Percentiles rank a stretch among this genome's conserved stretches.
phyloP scores from a whole-genome alignment of 2,888 invertebrate genomes.

The Zeuzera pyrina region DNA sequence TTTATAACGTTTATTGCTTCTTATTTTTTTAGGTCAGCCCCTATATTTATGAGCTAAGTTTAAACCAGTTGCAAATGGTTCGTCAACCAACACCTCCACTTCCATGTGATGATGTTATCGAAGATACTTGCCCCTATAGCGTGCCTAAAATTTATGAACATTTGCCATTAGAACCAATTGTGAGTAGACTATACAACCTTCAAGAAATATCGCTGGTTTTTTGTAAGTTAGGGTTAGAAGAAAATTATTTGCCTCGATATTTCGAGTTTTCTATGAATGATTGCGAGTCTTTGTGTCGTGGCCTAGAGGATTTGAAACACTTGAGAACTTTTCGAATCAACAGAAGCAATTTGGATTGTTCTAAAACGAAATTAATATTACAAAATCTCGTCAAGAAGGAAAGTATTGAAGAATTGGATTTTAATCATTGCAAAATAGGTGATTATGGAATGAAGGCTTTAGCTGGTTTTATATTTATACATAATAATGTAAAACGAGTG shows the following conservation, averaged over 20 bases:
- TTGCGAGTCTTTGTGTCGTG: slow-evolving; percentile 70
- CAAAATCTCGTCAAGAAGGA: slow-evolving; percentile 64
- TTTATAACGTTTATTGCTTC: slow-evolving; percentile 4
- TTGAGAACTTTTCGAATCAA: slow-evolving; percentile 72
- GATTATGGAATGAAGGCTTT: slow-evolving; percentile 76
- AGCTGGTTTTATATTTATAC: slow-evolving; percentile 67
- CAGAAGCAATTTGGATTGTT: slow-evolving; percentile 73
- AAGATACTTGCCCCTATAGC: slow-evolving; percentile 50
- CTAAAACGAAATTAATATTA: slow-evolving; percentile 71
- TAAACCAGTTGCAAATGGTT: slow-evolving; percentile 69
- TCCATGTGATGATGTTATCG: slow-evolving; percentile 33
- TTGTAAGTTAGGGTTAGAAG: slow-evolving; percentile 58
- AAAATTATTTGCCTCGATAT: slow-evolving; percentile 70
- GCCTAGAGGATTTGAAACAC: slow-evolving; percentile 53
- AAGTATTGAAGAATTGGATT: slow-evolving; percentile 72
- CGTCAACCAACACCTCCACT: slow-evolving; percentile 56
- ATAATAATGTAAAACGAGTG: slow-evolving; percentile 58
- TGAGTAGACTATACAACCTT: slow-evolving; percentile 65
- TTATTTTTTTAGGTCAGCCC: slow-evolving; percentile 49
- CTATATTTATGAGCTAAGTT: slow-evolving; percentile 59
- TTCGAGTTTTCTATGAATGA: slow-evolving; percentile 76
- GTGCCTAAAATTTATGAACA: slow-evolving; percentile 65
- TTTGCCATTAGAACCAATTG: slow-evolving; percentile 70
- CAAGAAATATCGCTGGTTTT: slow-evolving; percentile 60
- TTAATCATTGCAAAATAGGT: slow-evolving; percentile 77